Evolutionary conservation across 1,140 invertebrate genomes (phyloP).

Genomic region (Hesperophylax magnus): DNA sequence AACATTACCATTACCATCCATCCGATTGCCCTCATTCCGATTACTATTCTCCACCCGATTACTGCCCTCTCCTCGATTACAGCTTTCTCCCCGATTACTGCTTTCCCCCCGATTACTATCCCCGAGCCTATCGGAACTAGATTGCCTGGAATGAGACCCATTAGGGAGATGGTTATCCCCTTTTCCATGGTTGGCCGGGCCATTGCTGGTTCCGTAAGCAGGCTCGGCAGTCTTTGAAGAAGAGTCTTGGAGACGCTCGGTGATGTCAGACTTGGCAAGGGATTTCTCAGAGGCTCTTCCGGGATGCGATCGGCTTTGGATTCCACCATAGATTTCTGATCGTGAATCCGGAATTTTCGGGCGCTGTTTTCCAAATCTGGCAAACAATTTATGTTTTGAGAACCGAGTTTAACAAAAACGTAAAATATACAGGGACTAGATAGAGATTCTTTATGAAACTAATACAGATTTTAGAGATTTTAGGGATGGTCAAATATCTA

Average conservation of each 20-base stretch:
- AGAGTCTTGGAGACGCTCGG: constrained; percentile 60
- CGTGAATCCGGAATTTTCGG: constrained; percentile 64
- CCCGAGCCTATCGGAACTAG: constrained; percentile 59
- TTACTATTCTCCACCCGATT: constrained; percentile 13
- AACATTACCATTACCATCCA: constrained; percentile 44
- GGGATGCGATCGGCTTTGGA: constrained; percentile 67
- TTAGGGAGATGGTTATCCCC: constrained; percentile 62
- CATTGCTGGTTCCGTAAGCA: constrained; percentile 58
- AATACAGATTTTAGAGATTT: no score
- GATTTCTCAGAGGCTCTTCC: constrained; percentile 67
- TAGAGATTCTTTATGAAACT: no score
- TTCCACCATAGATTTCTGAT: constrained; percentile 64
- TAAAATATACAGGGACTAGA: no score
- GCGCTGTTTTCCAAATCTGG: constrained; percentile 82
- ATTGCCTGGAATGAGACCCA: constrained; percentile 62
- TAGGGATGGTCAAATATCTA: no score
- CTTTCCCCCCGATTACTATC: constrained; percentile 32
- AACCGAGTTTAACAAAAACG: no score
- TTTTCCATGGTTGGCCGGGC: constrained; percentile 56
- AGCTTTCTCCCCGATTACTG: neutral
- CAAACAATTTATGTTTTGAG: constrained; percentile 23
- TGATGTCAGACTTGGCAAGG: constrained; percentile 61
- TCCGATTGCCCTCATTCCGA: neutral
- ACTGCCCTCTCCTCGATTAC: neutral
- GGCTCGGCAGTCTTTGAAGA: constrained; percentile 48